phyloP scores from a whole-genome alignment of 2,888 invertebrate species.

The Beris chalybata region DNA sequence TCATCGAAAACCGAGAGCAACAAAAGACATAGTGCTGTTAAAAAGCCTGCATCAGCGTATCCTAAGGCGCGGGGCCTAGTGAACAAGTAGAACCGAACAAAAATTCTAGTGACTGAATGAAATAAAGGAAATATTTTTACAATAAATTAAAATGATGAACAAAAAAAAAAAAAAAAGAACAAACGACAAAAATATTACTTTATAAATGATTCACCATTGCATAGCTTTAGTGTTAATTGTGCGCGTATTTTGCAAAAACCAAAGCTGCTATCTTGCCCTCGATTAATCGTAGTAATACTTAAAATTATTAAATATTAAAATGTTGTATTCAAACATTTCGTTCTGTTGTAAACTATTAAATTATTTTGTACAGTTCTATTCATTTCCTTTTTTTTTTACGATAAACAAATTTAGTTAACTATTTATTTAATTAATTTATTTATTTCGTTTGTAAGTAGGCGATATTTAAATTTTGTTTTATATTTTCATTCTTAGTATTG shows the following conservation, averaged over 20 bases:
- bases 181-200: constrained; percentile 1
- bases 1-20: constrained; percentile 50
- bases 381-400: constrained; percentile 8
- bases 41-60: constrained; percentile 56
- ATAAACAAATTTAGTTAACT: constrained; percentile 23
- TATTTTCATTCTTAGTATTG: neutral
- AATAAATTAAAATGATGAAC: constrained; percentile 15
- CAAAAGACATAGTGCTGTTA: constrained; percentile 48
- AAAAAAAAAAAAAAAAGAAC: neutral
- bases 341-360: constrained; percentile 21
- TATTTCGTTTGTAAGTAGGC: constrained; percentile 29
- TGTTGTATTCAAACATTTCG: neutral
- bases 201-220: constrained; percentile 9
- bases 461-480: constrained; percentile 2
- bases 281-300: constrained; percentile 19
- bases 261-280: constrained; percentile 30
- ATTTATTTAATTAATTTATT: constrained; percentile 30
- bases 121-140: constrained; percentile 12
- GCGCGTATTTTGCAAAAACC: constrained; percentile 21
- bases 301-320: constrained; percentile 1
- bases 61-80: constrained; percentile 56
- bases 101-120: neutral
- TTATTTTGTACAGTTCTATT: constrained; percentile 23
- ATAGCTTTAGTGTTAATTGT: constrained; percentile 29
- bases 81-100: constrained; percentile 48